A percentile compares a stretch with the other conserved stretches of the same genome.
Conservation (phyloP, 2,797 vertebrate genomes). For the Potorous gilbertii region DNA sequence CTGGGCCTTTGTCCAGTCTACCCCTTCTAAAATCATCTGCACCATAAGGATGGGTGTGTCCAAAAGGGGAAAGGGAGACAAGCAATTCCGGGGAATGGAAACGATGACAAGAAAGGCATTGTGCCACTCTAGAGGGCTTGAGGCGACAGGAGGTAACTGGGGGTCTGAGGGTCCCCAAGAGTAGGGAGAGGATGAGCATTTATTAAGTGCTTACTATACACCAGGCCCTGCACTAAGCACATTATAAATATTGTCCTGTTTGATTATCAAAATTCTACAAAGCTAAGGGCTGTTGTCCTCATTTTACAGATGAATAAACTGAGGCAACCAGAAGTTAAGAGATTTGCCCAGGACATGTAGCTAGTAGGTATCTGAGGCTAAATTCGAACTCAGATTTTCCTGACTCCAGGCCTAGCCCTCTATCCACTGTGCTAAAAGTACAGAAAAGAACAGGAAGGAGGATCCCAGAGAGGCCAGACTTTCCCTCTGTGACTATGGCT, state of each 20-base stretch:
- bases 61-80: background rate
- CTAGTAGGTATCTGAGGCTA: background rate
- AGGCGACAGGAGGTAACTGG: background rate
- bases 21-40: background rate
- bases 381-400: background rate
- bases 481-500: background rate
- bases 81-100: background rate
- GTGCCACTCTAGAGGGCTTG: background rate
- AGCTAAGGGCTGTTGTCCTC: background rate
- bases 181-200: background rate
- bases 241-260: background rate
- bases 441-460: background rate
- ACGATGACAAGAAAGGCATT: background rate
- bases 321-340: background rate
- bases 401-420: background rate
- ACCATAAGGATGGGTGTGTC: background rate
- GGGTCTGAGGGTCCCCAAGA: background rate
- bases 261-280: background rate
- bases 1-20: background rate
- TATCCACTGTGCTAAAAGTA: background rate
- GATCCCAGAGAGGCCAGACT: background rate
- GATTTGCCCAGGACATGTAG: background rate
- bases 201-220: background rate
- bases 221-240: background rate
- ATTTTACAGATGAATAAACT: background rate